phyloP scores from a whole-genome alignment of 2,113 vertebrate species.

The human region GRCh38 chr15:23208001-23208500 shows the following conservation, averaged over 20 bases:
- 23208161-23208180: conserved; percentile 40
- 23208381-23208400: not conserved
- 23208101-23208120: conserved; percentile 66
- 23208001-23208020: conserved; percentile 23
- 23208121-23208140: conserved; percentile 77
- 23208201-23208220: conserved; percentile 72
- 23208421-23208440: not conserved
- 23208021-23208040: conserved; percentile 64
- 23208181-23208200: conserved; percentile 26
- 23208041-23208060: conserved; percentile 73
- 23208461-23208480: not conserved
- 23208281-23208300: conserved; percentile 58
- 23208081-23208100: conserved; percentile 72
- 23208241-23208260: conserved; percentile 49
- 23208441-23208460: not conserved
- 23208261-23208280: conserved; percentile 48
- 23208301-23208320: conserved; percentile 50
- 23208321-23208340: conserved; percentile 39
- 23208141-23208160: conserved; percentile 71
- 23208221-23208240: conserved; percentile 51
- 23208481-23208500: not conserved
- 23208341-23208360: conserved; percentile 39
- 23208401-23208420: not conserved
- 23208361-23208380: conserved; percentile 41
- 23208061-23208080: conserved; percentile 69